These are phyloP conservation scores for Polyergus mexicanus DNA, from an alignment of 1,140 invertebrate genomes.

Conservation along the genomic window DNA sequence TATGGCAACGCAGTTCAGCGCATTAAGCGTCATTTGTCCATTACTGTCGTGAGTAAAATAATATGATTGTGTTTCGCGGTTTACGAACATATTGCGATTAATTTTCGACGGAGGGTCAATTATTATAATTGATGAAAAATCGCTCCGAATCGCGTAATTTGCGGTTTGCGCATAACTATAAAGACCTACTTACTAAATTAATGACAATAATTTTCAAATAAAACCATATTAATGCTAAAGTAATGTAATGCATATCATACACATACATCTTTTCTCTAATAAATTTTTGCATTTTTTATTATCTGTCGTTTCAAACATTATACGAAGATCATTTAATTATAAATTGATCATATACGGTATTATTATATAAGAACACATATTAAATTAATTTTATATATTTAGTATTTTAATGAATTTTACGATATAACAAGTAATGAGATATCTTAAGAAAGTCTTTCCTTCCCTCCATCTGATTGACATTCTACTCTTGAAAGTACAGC, in stretches of 20 bases:
- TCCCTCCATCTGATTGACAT: constrained; percentile 7
- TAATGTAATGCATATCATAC: background rate
- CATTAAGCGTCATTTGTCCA: constrained; percentile 35
- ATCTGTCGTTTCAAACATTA: background rate
- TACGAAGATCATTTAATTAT: background rate
- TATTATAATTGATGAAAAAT: constrained; percentile 64
- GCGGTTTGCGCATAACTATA: background rate
- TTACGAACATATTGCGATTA: constrained; percentile 30
- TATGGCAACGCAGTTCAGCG: constrained; percentile 54
- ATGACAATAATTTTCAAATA: background rate
- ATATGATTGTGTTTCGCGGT: constrained; percentile 50
- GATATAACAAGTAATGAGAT: constrained; percentile 32
- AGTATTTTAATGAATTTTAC: constrained; percentile 27
- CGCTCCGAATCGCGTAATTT: constrained; percentile 21
- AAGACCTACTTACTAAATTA: constrained; percentile 2
- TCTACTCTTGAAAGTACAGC: constrained; percentile 50
- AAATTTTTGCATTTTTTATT: background rate
- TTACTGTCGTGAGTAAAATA: constrained; percentile 53
- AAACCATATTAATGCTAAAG: constrained; percentile 11
- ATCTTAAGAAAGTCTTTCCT: background rate
- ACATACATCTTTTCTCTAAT: background rate
- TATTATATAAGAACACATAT: background rate
- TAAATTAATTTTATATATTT: constrained; percentile 37
- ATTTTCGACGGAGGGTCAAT: constrained; percentile 52
- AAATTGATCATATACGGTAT: background rate